Base-by-base conservation (phyloP, 2,888 invertebrate genomes). In the Metellina segmentata region DNA sequence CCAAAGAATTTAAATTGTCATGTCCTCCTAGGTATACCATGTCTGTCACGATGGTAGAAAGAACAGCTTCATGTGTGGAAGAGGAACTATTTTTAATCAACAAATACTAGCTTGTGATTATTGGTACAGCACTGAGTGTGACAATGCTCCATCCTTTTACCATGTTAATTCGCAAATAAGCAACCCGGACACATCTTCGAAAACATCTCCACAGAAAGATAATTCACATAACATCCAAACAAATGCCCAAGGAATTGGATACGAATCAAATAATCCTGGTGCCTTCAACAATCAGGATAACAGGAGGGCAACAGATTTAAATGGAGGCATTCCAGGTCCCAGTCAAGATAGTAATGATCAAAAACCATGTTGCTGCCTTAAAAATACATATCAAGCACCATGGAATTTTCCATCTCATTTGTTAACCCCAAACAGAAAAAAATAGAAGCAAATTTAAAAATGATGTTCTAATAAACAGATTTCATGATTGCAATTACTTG, bases 101-200 rank as follows among this genome's bases (percentile, higher is more conserved):
- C 93, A 94, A 77, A 94, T 93, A 16, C 93, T 94, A 70, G 93
- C 90, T 81, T 94, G 94, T 89, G 94, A 94, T 91, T 94, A 94
- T 92, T 94, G 94, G 94, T 94, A 94, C 91, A 94, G 94, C 72
- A 94, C 94, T n/a, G 94, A 94, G 72, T 94, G 98, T 94, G 96
- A 96, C 6, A 96, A 97, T 92, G 97, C 98, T n/a, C 96, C 96
- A 5, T 95, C 96, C 69, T 96, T 96, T 93, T 98, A 97, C 95
- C 78, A 89, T 51, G 69, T 92, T 19, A 94, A 94, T 70, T 88
- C 85, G 0, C 81, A 92, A 81, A 92, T 92, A 75, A 87, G 87
- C 13, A 53, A 81, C 8, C 61, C 85, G 7, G 72, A 51, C 48
- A 19, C 72, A 19, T 72, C 79, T 51, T 85, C 79, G 87, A n/a